phyloP scores from a whole-genome alignment of 2,797 vertebrate species.

The Macropodus opercularis region DNA sequence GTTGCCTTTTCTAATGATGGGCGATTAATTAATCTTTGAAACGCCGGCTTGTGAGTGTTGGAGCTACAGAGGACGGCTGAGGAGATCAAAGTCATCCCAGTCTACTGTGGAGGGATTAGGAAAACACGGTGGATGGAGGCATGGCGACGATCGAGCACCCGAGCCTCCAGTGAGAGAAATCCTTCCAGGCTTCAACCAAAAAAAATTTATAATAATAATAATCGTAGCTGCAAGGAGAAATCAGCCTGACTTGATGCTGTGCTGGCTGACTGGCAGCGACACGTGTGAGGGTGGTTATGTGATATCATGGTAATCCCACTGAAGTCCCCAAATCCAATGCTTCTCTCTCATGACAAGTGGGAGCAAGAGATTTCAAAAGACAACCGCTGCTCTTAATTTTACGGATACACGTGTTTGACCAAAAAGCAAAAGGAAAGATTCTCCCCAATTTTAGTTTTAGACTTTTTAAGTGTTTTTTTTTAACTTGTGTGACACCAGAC shows the following conservation, averaged over 20 bases:
- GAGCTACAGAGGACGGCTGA: conserved; percentile 56
- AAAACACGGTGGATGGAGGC: conserved; percentile 52
- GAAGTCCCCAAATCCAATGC: conserved; percentile 34
- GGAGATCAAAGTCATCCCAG: conserved; percentile 64
- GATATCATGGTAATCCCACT: conserved; percentile 65
- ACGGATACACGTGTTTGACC: neutral
- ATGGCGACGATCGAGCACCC: conserved; percentile 53
- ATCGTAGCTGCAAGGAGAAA: conserved; percentile 41
- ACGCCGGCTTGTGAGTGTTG: conserved; percentile 29
- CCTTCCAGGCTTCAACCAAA: conserved; percentile 45
- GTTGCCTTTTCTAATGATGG: conserved; percentile 53
- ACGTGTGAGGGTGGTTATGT: conserved; percentile 53
- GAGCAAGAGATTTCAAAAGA: conserved; percentile 1
- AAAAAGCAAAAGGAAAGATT: too few relatives aligned
- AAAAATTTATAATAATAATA: too few relatives aligned
- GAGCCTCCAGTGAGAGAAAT: conserved; percentile 51
- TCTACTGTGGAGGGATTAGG: conserved; percentile 69
- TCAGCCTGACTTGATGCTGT: conserved; percentile 23
- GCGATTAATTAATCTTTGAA: conserved; percentile 69
- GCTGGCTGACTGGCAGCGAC: conserved; percentile 51
- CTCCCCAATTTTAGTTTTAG: neutral
- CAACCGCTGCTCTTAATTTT: neutral
- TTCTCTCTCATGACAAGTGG: conserved; percentile 26
- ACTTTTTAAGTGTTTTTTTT: too few relatives aligned
- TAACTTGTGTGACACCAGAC: too few relatives aligned